Base-by-base conservation (phyloP, 2,113 vertebrate species). In the Menidia beryllina region DNA sequence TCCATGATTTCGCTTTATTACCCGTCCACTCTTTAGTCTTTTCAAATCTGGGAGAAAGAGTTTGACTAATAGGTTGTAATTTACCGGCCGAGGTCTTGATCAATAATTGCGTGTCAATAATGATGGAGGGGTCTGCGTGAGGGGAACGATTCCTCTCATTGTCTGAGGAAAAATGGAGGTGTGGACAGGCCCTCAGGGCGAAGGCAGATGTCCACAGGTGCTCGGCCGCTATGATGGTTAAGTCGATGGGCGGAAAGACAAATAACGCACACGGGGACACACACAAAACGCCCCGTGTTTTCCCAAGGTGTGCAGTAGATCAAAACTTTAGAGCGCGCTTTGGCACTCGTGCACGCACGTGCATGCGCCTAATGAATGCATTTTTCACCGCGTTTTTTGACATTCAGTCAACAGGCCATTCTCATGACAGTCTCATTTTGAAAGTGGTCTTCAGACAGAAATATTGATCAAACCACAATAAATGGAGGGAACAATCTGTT, bases 111-210 rank as follows among this genome's bases (percentile, higher is more conserved):
- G 68, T 80, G 87, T 85, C 91, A 85, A 92, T 92, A 92, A 89
- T 90, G 91, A 91, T 92, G 82, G 81, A 92, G 86, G 69, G 88
- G 85, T 77, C 50, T 61, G 79, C 3, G 84, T 20, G 79, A 75
- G 77, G 80, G 66, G 86, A 59, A 91, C 86, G 84, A 86, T 90
- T 90, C 86, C 75, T 86, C 86, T 91, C 86, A 84, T 90, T 88
- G 89, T 89, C 85, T 84, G 87, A 87, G 86, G 85, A 90, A 86
- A 89, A 91, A 91, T 91, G 86, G 83, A 88, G 85, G 82, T 58
- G 82, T 12, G 86, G 88, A 88, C 81, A 73, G 19, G 19, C 55
- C 86, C 85, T 12, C 13, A 0, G 88, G 88, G 75, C 24, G 49
- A 14, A 45, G 86, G 77, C 66, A 81, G 80, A 87, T 87, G 86